Base-by-base conservation (phyloP, 2,888 invertebrate species). In the Calameuta filiformis region DNA sequence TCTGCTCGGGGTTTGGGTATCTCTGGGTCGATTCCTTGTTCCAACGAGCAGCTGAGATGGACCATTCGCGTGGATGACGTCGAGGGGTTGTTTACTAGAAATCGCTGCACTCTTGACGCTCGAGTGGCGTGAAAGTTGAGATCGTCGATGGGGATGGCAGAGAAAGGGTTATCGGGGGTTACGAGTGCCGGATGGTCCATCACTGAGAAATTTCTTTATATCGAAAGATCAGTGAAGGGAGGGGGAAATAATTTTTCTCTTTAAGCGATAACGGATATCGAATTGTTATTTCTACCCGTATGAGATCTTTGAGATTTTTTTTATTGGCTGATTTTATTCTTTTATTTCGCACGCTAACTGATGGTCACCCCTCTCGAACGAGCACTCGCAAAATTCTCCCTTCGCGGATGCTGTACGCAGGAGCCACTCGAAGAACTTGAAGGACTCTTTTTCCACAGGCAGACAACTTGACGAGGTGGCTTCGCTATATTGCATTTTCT, bases 401-500 rank as follows among this genome's bases (percentile, higher is more conserved):
- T 76, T 74, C 69, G 56, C 23, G 31, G 75, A 76, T 37, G 34
- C 76, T 30, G 9, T 15, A 75, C 79, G 79, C 78, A 84, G 81
- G 83, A 85, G 83, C 78, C 82, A 84, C 86, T 87, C 85, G 84
- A 86, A 86, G 82, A 81, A 81, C 83, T 83, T 83, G 83, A 83
- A 87, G 87, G 82, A 82, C 84, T 84, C 81, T 82, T 83, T 86
- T 81, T 82, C 81, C 76, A 76, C 79, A 83, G 84, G 79, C 81
- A 83, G 85, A 86, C 86, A 83, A 81, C 81, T 81, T 87, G 87
- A 87, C 87, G 84, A 87, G 85, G 85, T 75, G 81, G 79, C 85
- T 83, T 83, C 79, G 85, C 83, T 81, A 80, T 56, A 56, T 33
- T 34, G 30, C 71, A 4, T 71, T 71, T 34, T 56, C 9, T 56